Evolutionary conservation across 2,797 vertebrate species (phyloP).

Genomic region (Acanthurus lineatus): DNA sequence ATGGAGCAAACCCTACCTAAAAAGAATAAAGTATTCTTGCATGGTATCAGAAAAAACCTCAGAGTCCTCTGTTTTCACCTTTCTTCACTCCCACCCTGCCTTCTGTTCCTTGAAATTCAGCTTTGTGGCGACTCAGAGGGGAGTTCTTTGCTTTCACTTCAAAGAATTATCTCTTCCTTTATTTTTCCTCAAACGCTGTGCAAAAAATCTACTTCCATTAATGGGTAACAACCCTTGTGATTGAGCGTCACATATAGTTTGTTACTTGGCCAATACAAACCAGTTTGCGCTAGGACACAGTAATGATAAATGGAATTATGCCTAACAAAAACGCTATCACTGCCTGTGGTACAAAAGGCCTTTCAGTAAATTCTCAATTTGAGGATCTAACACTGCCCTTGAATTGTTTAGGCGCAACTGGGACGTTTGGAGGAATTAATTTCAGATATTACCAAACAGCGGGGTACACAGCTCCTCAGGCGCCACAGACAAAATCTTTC

Average conservation of each 20-base stretch:
- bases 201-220: slow-evolving; percentile 53
- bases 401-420: slow-evolving; percentile 79
- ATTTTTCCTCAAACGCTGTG: slow-evolving; percentile 27
- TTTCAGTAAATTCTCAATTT: slow-evolving; percentile 75
- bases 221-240: slow-evolving; percentile 58
- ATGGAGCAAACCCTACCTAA: slow-evolving; percentile 60
- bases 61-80: slow-evolving; percentile 54
- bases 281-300: slow-evolving; percentile 55
- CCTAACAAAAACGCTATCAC: slow-evolving; percentile 66
- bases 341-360: slow-evolving; percentile 52
- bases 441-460: slow-evolving; percentile 83
- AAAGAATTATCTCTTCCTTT: slow-evolving; percentile 49
- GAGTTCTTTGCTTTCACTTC: slow-evolving; percentile 59
- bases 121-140: slow-evolving; percentile 46
- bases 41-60: slow-evolving; percentile 25
- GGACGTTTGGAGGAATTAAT: slow-evolving; percentile 79
- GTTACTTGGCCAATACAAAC: slow-evolving; percentile 44
- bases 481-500: slow-evolving; percentile 71
- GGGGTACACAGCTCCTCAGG: slow-evolving; percentile 69
- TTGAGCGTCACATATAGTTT: slow-evolving; percentile 69
- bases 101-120: slow-evolving; percentile 51
- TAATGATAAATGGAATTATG: slow-evolving; percentile 72
- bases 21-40: slow-evolving; percentile 58
- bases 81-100: slow-evolving; percentile 33
- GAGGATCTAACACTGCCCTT: slow-evolving; percentile 77